Conservation (phyloP, 2,888 invertebrate species). For the Chymomyza amoena region DNA sequence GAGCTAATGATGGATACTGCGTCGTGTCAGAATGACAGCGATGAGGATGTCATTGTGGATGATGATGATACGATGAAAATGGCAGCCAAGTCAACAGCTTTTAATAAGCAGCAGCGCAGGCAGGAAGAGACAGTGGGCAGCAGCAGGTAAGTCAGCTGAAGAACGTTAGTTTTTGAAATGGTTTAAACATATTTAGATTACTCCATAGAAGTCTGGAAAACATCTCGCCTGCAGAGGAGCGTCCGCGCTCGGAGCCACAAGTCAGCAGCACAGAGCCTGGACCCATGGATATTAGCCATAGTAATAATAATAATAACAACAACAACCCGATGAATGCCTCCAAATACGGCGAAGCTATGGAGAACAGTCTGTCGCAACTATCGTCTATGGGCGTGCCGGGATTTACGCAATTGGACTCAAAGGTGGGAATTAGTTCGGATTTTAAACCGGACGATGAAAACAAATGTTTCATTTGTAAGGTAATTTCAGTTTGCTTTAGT, state of each 20-base stretch:
- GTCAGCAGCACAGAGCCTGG: slow-evolving; percentile 77
- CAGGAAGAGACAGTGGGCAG: slow-evolving; percentile 75
- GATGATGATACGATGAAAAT: slow-evolving; percentile 77
- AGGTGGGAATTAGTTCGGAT: slow-evolving; percentile 79
- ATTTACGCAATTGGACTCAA: slow-evolving; percentile 77
- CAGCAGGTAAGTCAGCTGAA: slow-evolving; percentile 56
- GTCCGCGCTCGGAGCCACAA: slow-evolving; percentile 77
- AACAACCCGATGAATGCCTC: slow-evolving; percentile 77
- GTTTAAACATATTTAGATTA: neutral
- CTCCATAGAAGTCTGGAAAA: slow-evolving; percentile 67
- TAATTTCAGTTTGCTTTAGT: slow-evolving; percentile 79
- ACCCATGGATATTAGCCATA: slow-evolving; percentile 70
- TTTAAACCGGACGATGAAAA: slow-evolving; percentile 81
- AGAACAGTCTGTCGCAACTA: slow-evolving; percentile 77
- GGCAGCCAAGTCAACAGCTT: slow-evolving; percentile 53
- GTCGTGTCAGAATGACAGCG: slow-evolving; percentile 77
- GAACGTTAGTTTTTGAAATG: neutral
- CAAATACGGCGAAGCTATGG: slow-evolving; percentile 61
- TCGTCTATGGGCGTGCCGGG: slow-evolving; percentile 74
- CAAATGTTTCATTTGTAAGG: slow-evolving; percentile 88
- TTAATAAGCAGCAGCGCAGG: slow-evolving; percentile 68
- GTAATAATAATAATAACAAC: slow-evolving; percentile 75
- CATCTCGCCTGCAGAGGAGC: slow-evolving; percentile 73
- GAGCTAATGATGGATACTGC: slow-evolving; percentile 72
- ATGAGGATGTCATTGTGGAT: slow-evolving; percentile 79